A percentile compares a stretch with the other conserved stretches of the same genome.
Evolutionary conservation across 2,888 invertebrate genomes (phyloP).

Genomic region (Lordiphosa fenestrarum): DNA sequence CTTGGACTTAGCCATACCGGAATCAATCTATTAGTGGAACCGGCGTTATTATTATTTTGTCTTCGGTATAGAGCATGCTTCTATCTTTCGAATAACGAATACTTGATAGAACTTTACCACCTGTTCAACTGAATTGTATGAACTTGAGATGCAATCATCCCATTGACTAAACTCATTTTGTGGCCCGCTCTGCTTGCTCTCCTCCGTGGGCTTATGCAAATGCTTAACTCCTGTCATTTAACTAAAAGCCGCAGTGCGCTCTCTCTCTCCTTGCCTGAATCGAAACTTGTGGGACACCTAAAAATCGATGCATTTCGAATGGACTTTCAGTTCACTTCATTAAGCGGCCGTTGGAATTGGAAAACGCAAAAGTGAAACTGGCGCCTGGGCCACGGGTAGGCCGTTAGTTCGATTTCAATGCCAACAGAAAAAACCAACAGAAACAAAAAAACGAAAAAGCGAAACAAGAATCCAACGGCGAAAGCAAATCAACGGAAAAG

Average conservation of each 20-base stretch:
- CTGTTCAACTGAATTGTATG: neutral
- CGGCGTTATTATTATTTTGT: too few relatives aligned
- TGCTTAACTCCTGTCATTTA: slow-evolving; percentile 41
- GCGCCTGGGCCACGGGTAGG: slow-evolving; percentile 9
- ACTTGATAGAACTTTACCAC: neutral
- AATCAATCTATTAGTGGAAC: too few relatives aligned
- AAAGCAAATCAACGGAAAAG: slow-evolving; percentile 66
- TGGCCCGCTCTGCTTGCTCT: too few relatives aligned
- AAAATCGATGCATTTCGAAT: slow-evolving; percentile 69
- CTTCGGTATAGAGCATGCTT: too few relatives aligned
- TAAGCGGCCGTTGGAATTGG: slow-evolving; percentile 49
- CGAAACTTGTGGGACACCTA: slow-evolving; percentile 21
- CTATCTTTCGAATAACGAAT: neutral
- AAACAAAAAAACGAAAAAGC: neutral
- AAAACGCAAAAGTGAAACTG: slow-evolving; percentile 59
- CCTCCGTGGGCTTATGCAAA: slow-evolving; percentile 12
- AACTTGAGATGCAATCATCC: too few relatives aligned
- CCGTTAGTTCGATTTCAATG: slow-evolving; percentile 43
- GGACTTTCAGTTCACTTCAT: slow-evolving; percentile 58
- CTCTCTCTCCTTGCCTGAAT: slow-evolving; percentile 1
- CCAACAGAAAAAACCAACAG: slow-evolving; percentile 7
- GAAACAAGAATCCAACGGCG: slow-evolving; percentile 37
- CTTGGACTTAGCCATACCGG: too few relatives aligned
- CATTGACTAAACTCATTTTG: neutral
- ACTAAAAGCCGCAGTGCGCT: slow-evolving; percentile 29